phyloP scores from a whole-genome alignment of 2,888 invertebrate species.

The Congeria kusceri region DNA sequence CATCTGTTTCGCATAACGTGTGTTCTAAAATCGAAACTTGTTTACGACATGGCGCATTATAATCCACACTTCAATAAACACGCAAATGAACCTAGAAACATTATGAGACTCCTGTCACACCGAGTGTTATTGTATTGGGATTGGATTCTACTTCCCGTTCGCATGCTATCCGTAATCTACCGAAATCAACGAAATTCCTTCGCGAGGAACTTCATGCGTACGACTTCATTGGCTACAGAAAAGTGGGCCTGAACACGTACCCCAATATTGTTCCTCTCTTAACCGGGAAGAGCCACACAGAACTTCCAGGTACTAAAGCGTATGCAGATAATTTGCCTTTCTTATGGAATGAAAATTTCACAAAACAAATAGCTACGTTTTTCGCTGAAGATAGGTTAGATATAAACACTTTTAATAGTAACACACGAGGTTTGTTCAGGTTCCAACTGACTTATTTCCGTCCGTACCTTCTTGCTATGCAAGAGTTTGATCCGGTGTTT shows the following conservation, averaged over 20 bases:
- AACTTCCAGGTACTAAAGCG: not conserved
- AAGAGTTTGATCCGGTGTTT: conserved; percentile 6
- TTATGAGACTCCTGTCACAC: not conserved
- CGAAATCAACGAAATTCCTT: conserved; percentile 23
- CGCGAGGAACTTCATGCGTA: conserved; percentile 17
- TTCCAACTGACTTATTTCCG: conserved; percentile 36
- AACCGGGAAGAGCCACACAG: conserved; percentile 10
- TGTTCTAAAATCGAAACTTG: too few relatives aligned
- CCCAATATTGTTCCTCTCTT: conserved; percentile 35
- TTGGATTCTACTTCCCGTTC: conserved; percentile 39
- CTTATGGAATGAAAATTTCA: conserved; percentile 28
- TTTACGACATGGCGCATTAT: not conserved
- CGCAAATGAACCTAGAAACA: not conserved
- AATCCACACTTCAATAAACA: not conserved
- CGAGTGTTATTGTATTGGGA: conserved; percentile 28
- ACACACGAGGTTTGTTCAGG: conserved; percentile 26
- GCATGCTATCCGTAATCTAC: conserved; percentile 29
- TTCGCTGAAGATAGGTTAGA: conserved; percentile 41
- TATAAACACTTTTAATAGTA: conserved; percentile 32
- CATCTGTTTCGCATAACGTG: too few relatives aligned
- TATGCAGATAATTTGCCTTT: conserved; percentile 32
- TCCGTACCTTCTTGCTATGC: conserved; percentile 34
- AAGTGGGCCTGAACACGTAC: conserved; percentile 42
- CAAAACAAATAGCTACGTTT: conserved; percentile 15
- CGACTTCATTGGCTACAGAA: conserved; percentile 21